Percentiles rank a stretch among this genome's conserved stretches.
phyloP scores from a whole-genome alignment of 1,140 invertebrate genomes.

The Drosophila arizonae region DNA sequence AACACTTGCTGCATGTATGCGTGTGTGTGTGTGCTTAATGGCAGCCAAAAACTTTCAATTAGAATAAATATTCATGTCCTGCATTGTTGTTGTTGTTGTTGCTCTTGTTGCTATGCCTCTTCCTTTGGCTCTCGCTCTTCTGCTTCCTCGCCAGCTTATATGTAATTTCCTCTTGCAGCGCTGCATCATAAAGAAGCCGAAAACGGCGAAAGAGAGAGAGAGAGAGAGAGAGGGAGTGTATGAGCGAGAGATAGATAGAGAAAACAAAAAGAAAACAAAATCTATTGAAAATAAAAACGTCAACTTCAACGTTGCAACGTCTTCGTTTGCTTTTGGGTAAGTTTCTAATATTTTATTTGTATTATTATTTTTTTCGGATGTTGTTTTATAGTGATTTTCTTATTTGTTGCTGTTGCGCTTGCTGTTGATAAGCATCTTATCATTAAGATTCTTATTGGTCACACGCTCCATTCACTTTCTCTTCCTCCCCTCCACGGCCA shows the following conservation, averaged over 20 bases:
- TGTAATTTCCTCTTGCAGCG: slow-evolving; percentile 23
- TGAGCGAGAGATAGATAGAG: neutral
- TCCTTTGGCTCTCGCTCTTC: neutral
- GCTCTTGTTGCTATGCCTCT: neutral
- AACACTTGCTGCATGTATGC: slow-evolving; percentile 10
- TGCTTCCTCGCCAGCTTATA: slow-evolving; percentile 11
- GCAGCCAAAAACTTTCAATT: slow-evolving; percentile 58
- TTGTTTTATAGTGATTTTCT: slow-evolving; percentile 11
- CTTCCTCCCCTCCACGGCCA: neutral
- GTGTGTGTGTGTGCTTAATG: slow-evolving; percentile 30
- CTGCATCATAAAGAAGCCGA: slow-evolving; percentile 28
- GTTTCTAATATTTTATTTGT: slow-evolving; percentile 26
- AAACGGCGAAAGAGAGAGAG: neutral
- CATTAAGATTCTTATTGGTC: slow-evolving; percentile 28
- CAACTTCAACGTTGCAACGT: slow-evolving; percentile 42
- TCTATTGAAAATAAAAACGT: slow-evolving; percentile 9
- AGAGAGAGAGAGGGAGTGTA: neutral
- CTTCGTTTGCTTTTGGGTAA: slow-evolving; percentile 45
- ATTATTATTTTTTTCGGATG: neutral
- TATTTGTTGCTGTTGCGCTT: slow-evolving; percentile 24
- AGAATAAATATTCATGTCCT: slow-evolving; percentile 33
- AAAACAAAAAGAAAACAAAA: slow-evolving; percentile 18
- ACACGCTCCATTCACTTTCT: slow-evolving; percentile 5
- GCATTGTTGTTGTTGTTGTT: slow-evolving; percentile 8
- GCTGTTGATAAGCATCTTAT: slow-evolving; percentile 44